A percentile compares a stretch with the other conserved stretches of the same genome.
phyloP scores from a whole-genome alignment of 2,888 invertebrate genomes.

The Scaptomyza polygonia region DNA sequence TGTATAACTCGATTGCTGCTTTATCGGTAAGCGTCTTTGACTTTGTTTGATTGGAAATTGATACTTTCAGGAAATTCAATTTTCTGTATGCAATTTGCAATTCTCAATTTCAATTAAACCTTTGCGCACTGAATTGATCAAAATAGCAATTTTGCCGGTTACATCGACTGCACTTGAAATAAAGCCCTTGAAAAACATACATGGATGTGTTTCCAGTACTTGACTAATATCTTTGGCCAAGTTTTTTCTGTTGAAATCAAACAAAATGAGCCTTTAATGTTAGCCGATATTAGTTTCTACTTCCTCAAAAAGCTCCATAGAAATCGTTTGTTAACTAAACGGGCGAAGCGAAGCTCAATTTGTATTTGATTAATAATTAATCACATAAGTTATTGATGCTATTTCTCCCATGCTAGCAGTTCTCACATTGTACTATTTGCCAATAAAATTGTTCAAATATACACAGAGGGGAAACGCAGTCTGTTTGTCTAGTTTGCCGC shows the following conservation, averaged over 20 bases:
- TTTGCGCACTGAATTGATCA: too few relatives aligned
- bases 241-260: too few relatives aligned
- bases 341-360: too few relatives aligned
- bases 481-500: neutral
- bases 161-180: neutral
- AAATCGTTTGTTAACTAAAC: neutral
- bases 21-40: neutral
- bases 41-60: conserved; percentile 1
- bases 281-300: neutral
- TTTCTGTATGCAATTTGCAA: neutral
- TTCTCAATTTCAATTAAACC: neutral
- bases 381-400: too few relatives aligned
- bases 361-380: too few relatives aligned
- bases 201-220: too few relatives aligned
- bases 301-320: neutral
- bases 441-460: too few relatives aligned
- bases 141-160: too few relatives aligned
- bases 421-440: too few relatives aligned
- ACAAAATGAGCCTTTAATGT: too few relatives aligned
- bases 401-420: too few relatives aligned
- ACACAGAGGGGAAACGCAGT: neutral
- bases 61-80: neutral
- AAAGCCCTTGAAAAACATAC: neutral
- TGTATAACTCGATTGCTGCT: neutral
- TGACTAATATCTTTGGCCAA: too few relatives aligned